Evolutionary conservation across 2,888 invertebrate species (phyloP).

Genomic region (Agrochola lota): DNA sequence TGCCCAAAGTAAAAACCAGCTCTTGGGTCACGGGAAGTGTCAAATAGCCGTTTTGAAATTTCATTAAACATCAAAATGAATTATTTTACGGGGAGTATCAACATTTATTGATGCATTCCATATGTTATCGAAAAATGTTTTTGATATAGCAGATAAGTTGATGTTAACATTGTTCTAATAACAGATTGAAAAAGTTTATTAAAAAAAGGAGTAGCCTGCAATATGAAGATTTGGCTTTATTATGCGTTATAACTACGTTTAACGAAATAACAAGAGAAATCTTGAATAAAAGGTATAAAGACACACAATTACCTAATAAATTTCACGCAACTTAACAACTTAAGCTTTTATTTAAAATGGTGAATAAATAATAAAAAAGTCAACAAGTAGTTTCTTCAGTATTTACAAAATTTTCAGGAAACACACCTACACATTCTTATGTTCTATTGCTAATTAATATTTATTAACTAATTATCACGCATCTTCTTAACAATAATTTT

Average conservation of each 20-base stretch:
- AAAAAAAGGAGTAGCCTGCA: not conserved
- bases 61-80: too few species aligned
- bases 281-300: not conserved
- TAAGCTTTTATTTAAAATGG: not conserved
- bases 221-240: not conserved
- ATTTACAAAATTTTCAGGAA: not conserved
- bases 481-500: too few species aligned
- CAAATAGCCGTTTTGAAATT: too few species aligned
- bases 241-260: too few species aligned
- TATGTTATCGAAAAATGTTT: slow-evolving; percentile 38
- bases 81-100: not conserved
- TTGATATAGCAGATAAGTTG: slow-evolving; percentile 40
- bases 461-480: too few species aligned
- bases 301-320: not conserved
- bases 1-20: too few species aligned
- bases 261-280: not conserved
- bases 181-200: slow-evolving; percentile 11
- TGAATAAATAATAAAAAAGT: not conserved
- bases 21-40: too few species aligned
- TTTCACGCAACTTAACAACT: not conserved
- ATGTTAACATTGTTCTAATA: slow-evolving; percentile 22
- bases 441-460: not conserved
- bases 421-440: not conserved
- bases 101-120: not conserved
- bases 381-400: not conserved